These are phyloP conservation scores for Aplysina aerophoba DNA, from an alignment of 37 sponge, comb jelly and placozoan genomes.

Conservation along the genomic window DNA sequence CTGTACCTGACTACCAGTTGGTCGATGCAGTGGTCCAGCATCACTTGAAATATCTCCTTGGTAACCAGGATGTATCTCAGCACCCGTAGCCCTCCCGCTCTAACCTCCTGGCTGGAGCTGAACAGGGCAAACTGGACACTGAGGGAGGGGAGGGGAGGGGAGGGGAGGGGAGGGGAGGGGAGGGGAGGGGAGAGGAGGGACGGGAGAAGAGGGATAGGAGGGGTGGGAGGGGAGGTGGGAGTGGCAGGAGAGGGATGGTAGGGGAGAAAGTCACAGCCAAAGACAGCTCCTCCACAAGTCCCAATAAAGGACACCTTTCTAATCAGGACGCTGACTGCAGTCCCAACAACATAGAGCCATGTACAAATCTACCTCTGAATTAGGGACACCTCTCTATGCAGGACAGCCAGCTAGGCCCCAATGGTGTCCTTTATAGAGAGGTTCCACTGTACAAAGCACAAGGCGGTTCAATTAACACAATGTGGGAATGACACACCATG, in stretches of 20 bases:
- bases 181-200: neutral
- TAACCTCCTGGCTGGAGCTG: slow-evolving; percentile 63
- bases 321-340: no score
- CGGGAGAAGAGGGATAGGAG: neutral
- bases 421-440: no score
- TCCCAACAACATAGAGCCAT: no score
- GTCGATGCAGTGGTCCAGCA: slow-evolving; percentile 58
- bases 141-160: neutral
- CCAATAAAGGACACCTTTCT: no score
- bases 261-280: slow-evolving; percentile 7
- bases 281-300: no score
- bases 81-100: slow-evolving; percentile 72
- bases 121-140: slow-evolving; percentile 61
- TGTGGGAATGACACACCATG: no score
- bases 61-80: slow-evolving; percentile 69
- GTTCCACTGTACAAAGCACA: no score
- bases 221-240: neutral
- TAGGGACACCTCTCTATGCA: no score
- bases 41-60: slow-evolving; percentile 51
- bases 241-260: neutral
- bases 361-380: no score
- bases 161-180: neutral
- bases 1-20: slow-evolving; percentile 59
- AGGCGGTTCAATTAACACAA: no score
- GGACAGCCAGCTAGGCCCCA: no score